These are phyloP conservation scores for Megaceryle torquata DNA, from an alignment of 2,113 vertebrate species.

Conservation along the genomic window DNA sequence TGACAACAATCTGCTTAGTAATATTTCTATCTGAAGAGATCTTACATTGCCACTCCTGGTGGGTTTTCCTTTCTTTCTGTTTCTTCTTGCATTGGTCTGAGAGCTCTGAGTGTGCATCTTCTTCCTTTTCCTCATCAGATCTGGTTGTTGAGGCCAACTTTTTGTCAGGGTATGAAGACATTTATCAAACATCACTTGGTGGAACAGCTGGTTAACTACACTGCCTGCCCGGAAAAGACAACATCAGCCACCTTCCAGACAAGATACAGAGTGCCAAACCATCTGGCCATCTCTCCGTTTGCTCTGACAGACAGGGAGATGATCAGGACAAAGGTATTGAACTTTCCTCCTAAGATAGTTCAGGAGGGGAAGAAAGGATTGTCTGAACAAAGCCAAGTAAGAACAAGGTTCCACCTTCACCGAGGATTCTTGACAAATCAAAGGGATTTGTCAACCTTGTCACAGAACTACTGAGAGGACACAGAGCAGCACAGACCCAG, in stretches of 20 bases:
- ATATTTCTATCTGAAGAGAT: neutral
- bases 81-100: slow-evolving; percentile 54
- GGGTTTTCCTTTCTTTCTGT: slow-evolving; percentile 78
- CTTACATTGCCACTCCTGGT: slow-evolving; percentile 74
- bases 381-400: neutral
- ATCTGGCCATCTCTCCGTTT: neutral
- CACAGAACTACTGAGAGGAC: neutral
- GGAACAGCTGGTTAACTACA: slow-evolving; percentile 84
- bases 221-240: slow-evolving; percentile 78
- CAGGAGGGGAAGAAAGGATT: neutral
- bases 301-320: neutral
- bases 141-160: slow-evolving; percentile 81
- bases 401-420: neutral
- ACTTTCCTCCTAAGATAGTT: neutral
- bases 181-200: slow-evolving; percentile 89
- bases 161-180: slow-evolving; percentile 81
- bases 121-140: slow-evolving; percentile 84
- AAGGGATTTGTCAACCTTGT: neutral
- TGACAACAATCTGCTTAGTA: neutral
- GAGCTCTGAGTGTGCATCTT: slow-evolving; percentile 70
- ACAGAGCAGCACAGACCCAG: accelerated
- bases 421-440: neutral
- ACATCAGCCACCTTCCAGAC: neutral
- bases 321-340: neutral
- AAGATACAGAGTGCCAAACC: neutral